Conservation (phyloP, 35 echinoderm and acorn worm species). For the Eucidaris tribuloides region DNA sequence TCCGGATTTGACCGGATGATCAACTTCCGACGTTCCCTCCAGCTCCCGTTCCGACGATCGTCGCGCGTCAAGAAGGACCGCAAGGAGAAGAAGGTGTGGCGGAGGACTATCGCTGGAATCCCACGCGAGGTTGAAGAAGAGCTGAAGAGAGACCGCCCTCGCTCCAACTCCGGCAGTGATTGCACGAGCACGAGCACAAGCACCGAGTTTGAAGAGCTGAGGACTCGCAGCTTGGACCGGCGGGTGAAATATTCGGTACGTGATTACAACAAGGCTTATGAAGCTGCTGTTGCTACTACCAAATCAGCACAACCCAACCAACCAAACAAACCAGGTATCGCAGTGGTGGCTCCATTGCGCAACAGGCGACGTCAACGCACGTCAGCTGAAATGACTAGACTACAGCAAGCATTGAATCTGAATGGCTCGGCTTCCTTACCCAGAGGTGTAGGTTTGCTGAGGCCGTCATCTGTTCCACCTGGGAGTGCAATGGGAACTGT, state of each 20-base stretch:
- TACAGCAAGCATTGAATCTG: background rate
- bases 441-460: background rate
- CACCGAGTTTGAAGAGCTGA: constrained; percentile 46
- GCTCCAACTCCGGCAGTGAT: constrained; percentile 21
- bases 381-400: background rate
- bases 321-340: constrained; percentile 25
- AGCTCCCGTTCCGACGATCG: constrained; percentile 23
- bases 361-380: constrained; percentile 9
- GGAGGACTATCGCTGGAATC: constrained; percentile 69
- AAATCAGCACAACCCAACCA: constrained; percentile 38
- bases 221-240: constrained; percentile 73
- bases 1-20: constrained; percentile 84
- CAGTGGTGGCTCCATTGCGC: constrained; percentile 60
- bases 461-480: constrained; percentile 4
- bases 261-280: constrained; percentile 13
- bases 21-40: constrained; percentile 69
- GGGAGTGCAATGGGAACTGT: constrained; percentile 29
- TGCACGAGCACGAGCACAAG: constrained; percentile 31
- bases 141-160: constrained; percentile 28
- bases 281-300: background rate
- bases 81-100: constrained; percentile 53
- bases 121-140: constrained; percentile 59
- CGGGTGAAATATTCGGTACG: constrained; percentile 33
- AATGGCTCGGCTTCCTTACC: constrained; percentile 17
- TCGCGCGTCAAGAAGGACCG: constrained; percentile 33